These are phyloP conservation scores for Chionoecetes opilio DNA, from an alignment of 1,140 invertebrate genomes.

Conservation along the genomic window DNA sequence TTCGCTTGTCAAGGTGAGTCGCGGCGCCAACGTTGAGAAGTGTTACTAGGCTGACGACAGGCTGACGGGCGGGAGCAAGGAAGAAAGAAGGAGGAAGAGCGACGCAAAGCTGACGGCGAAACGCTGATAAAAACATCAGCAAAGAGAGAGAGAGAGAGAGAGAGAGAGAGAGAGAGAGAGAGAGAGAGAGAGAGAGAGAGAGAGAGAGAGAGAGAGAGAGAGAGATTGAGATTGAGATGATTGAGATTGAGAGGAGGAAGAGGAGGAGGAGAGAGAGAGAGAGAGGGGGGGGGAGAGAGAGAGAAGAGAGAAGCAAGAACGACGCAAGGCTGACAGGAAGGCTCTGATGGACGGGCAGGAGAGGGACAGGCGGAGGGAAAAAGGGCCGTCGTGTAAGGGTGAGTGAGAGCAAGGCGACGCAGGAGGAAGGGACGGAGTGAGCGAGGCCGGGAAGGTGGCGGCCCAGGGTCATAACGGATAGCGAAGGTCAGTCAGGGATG, in stretches of 20 bases:
- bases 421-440: not conserved
- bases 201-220: constrained; percentile 36
- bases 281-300: not conserved
- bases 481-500: not conserved
- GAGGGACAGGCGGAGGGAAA: not conserved
- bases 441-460: not conserved
- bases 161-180: constrained; percentile 55
- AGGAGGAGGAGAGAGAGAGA: not conserved
- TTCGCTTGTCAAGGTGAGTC: not conserved
- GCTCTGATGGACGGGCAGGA: not conserved
- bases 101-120: not conserved
- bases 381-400: too few species aligned
- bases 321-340: not conserved
- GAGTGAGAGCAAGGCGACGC: too few species aligned
- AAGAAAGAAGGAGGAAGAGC: not conserved
- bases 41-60: not conserved
- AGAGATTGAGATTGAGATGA: not conserved
- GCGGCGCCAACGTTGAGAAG: not conserved
- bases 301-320: not conserved
- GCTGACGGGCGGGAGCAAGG: not conserved
- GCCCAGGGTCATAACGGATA: not conserved
- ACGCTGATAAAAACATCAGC: not conserved
- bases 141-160: constrained; percentile 50
- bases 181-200: constrained; percentile 42
- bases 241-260: not conserved